Base-by-base conservation (phyloP, 2,888 invertebrate species). In the Drosophila fulvimacula region DNA sequence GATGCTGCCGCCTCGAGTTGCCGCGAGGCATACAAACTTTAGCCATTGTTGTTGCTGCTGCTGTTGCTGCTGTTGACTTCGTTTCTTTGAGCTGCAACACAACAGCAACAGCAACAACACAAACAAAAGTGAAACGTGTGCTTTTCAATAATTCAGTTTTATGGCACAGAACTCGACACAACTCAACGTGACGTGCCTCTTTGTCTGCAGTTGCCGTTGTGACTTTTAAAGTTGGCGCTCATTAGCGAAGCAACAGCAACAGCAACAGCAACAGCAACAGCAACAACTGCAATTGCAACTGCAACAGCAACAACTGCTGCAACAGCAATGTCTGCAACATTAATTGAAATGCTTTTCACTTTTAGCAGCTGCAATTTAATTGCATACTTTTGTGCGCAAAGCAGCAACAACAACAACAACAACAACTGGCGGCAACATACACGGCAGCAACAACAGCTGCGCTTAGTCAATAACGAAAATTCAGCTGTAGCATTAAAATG, bases 111-210 rank as follows among this genome's bases (percentile, higher is more conserved):
- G 7, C 67, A 70, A 66, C 71, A 82, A 74, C 82, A 87, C 65
- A 77, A 89, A 85, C 85, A 85, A 85, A 85, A 85, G 85, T 85
- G 85, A 85, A 83, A 85, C 85, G 85, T 85, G 85, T 85, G 88
- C 88, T 82, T 86, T 85, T 89, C 85, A 85, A 85, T 85, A 85
- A 89, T 89, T 85, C 90, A 85, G 88, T 85, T 89, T 87, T 80
- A 85, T 89, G 76, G 79, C 89, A 89, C 76, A 88, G 73, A 85
- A 70, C 82, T 65, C 66, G 55, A 61, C 69, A 61, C 62, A 70
- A 69, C 84, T 71, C 85, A 72, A 79, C 82, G 82, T 79, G 73
- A 70, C 65, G 62, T 75, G 65, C 52, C 34, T 67, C 65, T 70
- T 88, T 83, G 87, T 89, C 79, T 71, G 52, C 63, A 34, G 48